phyloP scores from a whole-genome alignment of 2,888 invertebrate species.

The Eueremaeus valkanovi region DNA sequence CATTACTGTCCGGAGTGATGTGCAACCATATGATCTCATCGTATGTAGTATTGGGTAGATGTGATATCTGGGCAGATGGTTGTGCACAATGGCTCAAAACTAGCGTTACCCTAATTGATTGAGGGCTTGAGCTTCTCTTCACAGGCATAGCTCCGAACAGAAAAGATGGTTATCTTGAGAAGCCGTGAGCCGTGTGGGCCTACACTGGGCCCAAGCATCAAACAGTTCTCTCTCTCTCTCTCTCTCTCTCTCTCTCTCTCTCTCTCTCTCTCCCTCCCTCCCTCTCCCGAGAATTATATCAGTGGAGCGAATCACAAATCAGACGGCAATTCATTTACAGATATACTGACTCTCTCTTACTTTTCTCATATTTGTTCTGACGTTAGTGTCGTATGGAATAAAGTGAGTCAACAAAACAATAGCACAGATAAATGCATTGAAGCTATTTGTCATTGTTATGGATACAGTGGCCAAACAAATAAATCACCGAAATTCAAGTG shows the following conservation, averaged over 20 bases:
- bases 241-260: neutral
- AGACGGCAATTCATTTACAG: conserved; percentile 21
- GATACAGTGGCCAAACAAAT: conserved; percentile 31
- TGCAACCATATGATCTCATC: neutral
- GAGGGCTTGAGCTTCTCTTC: neutral
- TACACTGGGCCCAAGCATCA: too few relatives aligned
- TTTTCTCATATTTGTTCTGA: conserved; percentile 25
- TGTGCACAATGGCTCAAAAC: neutral
- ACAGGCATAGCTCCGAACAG: too few relatives aligned
- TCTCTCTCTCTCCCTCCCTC: too few relatives aligned
- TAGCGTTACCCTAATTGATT: conserved; percentile 10
- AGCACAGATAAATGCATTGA: neutral
- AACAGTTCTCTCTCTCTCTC: too few relatives aligned
- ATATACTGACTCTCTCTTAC: conserved; percentile 16
- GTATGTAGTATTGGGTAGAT: too few relatives aligned
- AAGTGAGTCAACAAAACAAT: conserved; percentile 33
- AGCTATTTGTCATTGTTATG: conserved; percentile 29
- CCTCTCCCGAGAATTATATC: conserved; percentile 24
- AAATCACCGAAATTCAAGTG: conserved; percentile 15
- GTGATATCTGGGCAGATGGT: conserved; percentile 16
- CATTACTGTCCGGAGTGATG: neutral
- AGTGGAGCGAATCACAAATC: conserved; percentile 22
- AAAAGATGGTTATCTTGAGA: conserved; percentile 31
- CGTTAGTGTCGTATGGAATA: conserved; percentile 13
- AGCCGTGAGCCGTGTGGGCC: neutral